Base-by-base conservation (phyloP, 1,140 invertebrate species). In the Halyomorpha halys region DNA sequence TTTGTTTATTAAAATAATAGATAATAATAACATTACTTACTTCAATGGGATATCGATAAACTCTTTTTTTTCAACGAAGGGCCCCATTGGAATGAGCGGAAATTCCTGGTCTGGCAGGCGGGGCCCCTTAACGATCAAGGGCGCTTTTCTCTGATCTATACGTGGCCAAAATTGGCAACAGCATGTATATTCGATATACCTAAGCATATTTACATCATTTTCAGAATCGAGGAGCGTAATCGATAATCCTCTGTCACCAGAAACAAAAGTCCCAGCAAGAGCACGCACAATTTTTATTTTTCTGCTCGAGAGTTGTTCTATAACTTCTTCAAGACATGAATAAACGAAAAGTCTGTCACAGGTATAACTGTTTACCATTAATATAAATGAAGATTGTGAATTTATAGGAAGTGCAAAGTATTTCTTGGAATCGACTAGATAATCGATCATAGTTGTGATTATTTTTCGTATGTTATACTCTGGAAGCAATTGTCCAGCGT, bases 311-410 rank as follows among this genome's bases (percentile, higher is more conserved):
- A 59, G 54, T 25, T 59, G 54, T 8, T 34, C 2, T 23, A 59
- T 8, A 34, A 59, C 23, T 59, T 59, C 54, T 34, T 59, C 27
- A 15, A 59, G 5, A 34, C 6, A 27, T 18, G 23, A 3, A 59
- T 59, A 27, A 34, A 59, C 9, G 16, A 59, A 34, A 18, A 34
- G 21, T n/a, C 54, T 27, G 19, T 59, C 54, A 15, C 16, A n/a
- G 15, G 30, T 34, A 27, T 59, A 59, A 59, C 54, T 27, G 21
- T 59, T 59, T 13, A 59, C 15, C 23, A 59, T 25, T 27, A 59
- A 59, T 59, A 59, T 8, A 25, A 5, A 27, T 13, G 54, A 27
- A 27, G 54, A n/a, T n/a, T 25, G 3, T 8, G 8, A n/a, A 2
- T 59, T 6, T 25, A 59, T 6, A 8, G 15, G 15, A 8, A 59